These are phyloP conservation scores for Cyphomyrmex costatus DNA, from an alignment of 1,140 invertebrate species.

Conservation along the genomic window DNA sequence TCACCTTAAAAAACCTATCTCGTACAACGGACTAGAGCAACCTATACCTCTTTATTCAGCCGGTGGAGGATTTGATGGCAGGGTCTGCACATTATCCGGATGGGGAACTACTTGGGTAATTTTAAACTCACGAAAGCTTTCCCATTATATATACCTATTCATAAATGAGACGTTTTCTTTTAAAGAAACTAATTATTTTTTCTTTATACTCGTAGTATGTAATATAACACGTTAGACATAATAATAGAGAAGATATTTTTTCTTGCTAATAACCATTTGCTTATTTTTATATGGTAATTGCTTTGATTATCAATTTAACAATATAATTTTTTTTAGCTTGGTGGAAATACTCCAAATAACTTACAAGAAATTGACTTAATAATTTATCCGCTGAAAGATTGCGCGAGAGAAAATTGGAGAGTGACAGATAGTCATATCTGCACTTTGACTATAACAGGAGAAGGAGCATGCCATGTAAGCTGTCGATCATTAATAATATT, in stretches of 20 bases:
- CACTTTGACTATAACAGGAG: conserved; percentile 87
- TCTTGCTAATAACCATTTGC: not conserved
- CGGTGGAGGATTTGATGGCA: not conserved
- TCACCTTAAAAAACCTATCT: conserved; percentile 71
- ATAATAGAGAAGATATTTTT: not conserved
- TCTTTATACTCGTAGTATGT: too few relatives aligned
- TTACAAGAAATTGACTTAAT: conserved; percentile 67
- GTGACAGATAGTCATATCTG: conserved; percentile 85
- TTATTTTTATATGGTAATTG: not conserved
- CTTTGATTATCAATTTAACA: not conserved
- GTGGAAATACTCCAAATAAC: conserved; percentile 21
- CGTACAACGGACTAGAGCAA: conserved; percentile 51
- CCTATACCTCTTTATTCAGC: conserved; percentile 28
- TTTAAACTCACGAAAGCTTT: not conserved
- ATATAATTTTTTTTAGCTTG: conserved; percentile 38
- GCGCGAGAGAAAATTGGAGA: not conserved
- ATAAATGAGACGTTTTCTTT: not conserved
- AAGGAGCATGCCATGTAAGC: conserved; percentile 88
- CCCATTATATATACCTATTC: not conserved
- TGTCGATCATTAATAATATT: not conserved
- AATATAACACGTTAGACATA: not conserved
- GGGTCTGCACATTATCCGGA: conserved; percentile 77
- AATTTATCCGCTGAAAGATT: conserved; percentile 17
- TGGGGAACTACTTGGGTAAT: conserved; percentile 80
- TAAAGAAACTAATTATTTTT: not conserved